Evolutionary conservation across 2,797 vertebrate species (phyloP).

Genomic region (Carcharodon carcharias): DNA sequence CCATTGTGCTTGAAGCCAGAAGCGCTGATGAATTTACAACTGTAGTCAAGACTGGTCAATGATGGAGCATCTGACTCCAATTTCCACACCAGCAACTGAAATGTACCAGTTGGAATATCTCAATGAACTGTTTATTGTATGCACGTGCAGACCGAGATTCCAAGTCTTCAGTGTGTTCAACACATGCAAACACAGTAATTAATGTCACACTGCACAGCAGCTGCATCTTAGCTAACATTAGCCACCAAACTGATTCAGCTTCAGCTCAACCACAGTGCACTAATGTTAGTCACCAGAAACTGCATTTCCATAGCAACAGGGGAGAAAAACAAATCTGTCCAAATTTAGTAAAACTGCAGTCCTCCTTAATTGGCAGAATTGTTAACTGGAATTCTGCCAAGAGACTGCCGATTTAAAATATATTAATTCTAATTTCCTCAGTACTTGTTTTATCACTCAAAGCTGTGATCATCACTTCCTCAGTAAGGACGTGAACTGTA

Average conservation of each 20-base stretch:
- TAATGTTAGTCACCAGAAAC: neutral
- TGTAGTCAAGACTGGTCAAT: neutral
- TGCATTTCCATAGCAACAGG: neutral
- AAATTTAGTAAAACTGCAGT: neutral
- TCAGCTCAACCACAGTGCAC: neutral
- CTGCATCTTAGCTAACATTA: slow-evolving; percentile 12
- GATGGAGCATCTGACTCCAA: no score
- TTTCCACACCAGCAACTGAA: neutral
- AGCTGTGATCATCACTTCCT: neutral
- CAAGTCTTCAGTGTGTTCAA: neutral
- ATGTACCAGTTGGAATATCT: neutral
- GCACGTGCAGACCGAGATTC: slow-evolving; percentile 4
- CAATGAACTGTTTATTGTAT: neutral
- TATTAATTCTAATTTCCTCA: neutral
- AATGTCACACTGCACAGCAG: neutral
- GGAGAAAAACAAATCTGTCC: neutral
- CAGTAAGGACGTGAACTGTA: neutral
- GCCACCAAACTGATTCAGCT: neutral
- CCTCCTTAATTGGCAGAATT: neutral
- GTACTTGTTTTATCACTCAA: neutral
- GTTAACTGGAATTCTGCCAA: neutral
- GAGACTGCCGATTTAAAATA: neutral
- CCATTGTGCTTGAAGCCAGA: neutral
- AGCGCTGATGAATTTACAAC: neutral
- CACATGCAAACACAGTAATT: slow-evolving; percentile 5